Base-by-base conservation (phyloP, 2,888 invertebrate species). In the Dasysyrphus tricinctus region DNA sequence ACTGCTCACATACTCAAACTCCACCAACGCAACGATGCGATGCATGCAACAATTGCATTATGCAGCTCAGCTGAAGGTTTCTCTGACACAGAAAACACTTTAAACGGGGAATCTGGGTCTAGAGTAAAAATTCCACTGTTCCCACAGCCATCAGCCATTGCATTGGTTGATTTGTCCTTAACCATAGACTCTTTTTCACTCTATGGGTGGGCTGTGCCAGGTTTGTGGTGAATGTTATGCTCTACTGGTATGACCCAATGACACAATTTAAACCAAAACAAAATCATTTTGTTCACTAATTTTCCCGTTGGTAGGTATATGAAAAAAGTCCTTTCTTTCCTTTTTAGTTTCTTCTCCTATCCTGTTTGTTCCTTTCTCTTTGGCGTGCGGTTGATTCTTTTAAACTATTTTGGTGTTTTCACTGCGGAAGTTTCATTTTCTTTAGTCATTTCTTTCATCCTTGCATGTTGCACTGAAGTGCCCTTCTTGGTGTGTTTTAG, bases 401-500 rank as follows among this genome's bases (percentile, higher is more conserved):
- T 37, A 44, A 34, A 44, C 49, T 72, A 47, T 84, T 59, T 72
- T 51, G 37, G 34, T 44, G 54, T 72, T 80, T 84, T 69, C 73
- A 73, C 76, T 85, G 85, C 85, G 85, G 85, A 81, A 85, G 80
- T 77, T 85, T 77, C 59, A 81, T 80, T 80, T 85, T 80, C 80
- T 65, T 80, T 77, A 44, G 69, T 69, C 54, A 37, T 69, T 57
- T 74, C 81, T 61, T n/a, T 44, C 3, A 67, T 24, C 49, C 42
- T 42, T 67, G 67, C 49, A 69, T 54, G 42, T 49, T 84, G 79
- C 61, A 73, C 14, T 65, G 74, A 29, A 47, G 49, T 8, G 77
- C 74, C 49, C 74, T 81, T 80, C 57, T 81, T 80, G 85, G 85
- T 69, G 69, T 39, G 29, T 19, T 54, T 67, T 16, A 34, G 29